Percentiles rank a stretch among this genome's conserved stretches.
Evolutionary conservation across 2,888 invertebrate species (phyloP).

Genomic region (Trissonchulus sp.): DNA sequence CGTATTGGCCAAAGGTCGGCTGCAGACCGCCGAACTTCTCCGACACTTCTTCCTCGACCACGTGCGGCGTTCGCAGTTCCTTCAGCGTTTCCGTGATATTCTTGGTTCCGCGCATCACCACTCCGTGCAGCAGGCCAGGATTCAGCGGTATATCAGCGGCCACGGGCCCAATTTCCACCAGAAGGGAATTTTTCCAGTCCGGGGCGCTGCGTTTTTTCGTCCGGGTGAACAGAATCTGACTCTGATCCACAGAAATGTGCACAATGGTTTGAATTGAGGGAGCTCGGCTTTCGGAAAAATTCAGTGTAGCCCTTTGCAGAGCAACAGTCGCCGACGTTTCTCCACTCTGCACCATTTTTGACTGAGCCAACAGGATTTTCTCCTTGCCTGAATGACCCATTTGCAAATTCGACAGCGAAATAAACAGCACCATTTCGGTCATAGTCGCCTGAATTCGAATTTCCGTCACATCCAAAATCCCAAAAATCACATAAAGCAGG

Average conservation of each 20-base stretch:
- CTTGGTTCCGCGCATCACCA: conserved; percentile 63
- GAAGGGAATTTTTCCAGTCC: conserved; percentile 64
- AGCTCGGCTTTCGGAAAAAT: conserved; percentile 18
- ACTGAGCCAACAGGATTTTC: background rate
- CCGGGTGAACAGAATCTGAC: conserved; percentile 18
- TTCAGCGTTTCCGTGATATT: conserved; percentile 24
- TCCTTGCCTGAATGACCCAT: conserved; percentile 23
- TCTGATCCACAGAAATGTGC: conserved; percentile 24
- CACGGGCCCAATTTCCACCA: conserved; percentile 79
- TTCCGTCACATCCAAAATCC: conserved; percentile 11
- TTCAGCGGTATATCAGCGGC: conserved; percentile 95
- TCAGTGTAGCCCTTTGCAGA: conserved; percentile 11
- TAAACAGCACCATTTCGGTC: conserved; percentile 17
- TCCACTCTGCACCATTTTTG: background rate
- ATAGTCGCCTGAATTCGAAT: conserved; percentile 23
- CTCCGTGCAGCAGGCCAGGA: conserved; percentile 92
- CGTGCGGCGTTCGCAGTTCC: conserved; percentile 24
- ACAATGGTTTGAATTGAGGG: conserved; percentile 10
- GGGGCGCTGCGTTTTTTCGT: background rate
- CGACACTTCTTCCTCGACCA: conserved; percentile 27
- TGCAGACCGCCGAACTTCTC: background rate
- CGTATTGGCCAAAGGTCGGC: conserved; percentile 22
- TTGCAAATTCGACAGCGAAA: conserved; percentile 8
- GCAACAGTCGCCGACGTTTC: conserved; percentile 8
- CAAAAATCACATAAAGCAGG: background rate